A percentile compares a stretch with the other conserved stretches of the same genome.
phyloP scores from a whole-genome alignment of 2,113 vertebrate genomes.

The Shinisaurus crocodilurus region DNA sequence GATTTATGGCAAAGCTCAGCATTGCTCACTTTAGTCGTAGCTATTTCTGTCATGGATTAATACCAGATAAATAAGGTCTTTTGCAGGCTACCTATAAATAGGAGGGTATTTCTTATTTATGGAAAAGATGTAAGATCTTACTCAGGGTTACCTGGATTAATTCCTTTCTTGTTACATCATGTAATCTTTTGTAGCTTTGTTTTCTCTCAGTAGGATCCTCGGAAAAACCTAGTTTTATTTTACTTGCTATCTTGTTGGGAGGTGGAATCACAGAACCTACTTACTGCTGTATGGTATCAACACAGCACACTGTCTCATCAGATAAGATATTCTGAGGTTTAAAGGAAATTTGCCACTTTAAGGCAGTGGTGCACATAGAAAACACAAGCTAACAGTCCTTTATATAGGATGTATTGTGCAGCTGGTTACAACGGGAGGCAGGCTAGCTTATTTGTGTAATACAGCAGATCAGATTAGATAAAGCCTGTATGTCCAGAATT shows the following conservation, averaged over 20 bases:
- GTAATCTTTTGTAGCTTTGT: neutral
- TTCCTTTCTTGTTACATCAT: neutral
- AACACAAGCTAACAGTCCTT: neutral
- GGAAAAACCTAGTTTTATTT: neutral
- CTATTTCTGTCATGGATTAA: constrained; percentile 31
- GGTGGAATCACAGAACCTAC: too few species aligned
- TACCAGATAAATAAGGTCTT: neutral
- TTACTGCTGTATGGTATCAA: neutral
- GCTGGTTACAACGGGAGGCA: neutral
- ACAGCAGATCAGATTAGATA: neutral
- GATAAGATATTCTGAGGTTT: neutral
- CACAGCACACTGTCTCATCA: neutral
- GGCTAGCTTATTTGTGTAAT: neutral
- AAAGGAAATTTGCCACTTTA: neutral
- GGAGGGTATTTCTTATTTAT: neutral
- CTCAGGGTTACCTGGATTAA: neutral
- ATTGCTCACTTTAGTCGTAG: neutral
- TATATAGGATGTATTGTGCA: neutral
- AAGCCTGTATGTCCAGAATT: neutral
- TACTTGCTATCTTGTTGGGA: neutral
- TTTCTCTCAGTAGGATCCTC: neutral
- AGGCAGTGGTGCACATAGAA: neutral
- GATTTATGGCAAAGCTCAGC: constrained; percentile 13
- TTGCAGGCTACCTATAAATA: neutral
- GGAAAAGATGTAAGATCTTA: neutral